These are phyloP conservation scores for Arctocebus calabarensis DNA, from an alignment of 2,797 vertebrate genomes.

Conservation along the genomic window DNA sequence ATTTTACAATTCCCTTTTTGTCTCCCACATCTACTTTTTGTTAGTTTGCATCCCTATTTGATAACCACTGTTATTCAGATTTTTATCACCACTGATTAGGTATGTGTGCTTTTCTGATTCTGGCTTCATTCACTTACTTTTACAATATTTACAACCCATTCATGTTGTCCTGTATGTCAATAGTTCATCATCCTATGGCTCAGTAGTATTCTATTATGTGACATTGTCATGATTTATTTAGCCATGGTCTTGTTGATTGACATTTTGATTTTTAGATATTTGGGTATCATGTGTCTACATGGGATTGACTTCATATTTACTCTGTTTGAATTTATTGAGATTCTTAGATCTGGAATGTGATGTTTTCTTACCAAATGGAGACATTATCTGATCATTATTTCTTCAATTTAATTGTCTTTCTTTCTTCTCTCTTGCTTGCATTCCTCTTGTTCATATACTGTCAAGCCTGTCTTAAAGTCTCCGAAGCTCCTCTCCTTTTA, in stretches of 20 bases:
- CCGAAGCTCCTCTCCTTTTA: neutral
- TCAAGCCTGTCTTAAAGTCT: neutral
- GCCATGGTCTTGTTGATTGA: neutral
- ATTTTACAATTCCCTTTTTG: neutral
- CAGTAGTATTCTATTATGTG: neutral
- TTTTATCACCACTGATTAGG: neutral
- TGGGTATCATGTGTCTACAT: neutral
- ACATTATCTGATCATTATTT: neutral
- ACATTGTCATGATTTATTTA: neutral
- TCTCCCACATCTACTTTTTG: neutral
- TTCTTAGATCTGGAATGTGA: neutral
- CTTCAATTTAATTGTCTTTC: neutral
- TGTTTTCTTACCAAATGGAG: neutral
- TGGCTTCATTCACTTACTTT: neutral
- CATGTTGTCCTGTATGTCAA: neutral
- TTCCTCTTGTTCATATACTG: neutral
- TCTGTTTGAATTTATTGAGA: neutral
- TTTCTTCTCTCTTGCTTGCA: neutral
- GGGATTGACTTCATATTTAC: neutral
- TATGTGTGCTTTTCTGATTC: neutral
- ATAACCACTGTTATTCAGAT: neutral
- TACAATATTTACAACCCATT: neutral
- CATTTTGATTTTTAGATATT: conserved; percentile 9
- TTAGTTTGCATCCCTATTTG: neutral
- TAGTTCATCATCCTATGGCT: neutral